A percentile compares a stretch with the other conserved stretches of the same genome.
These are phyloP conservation scores for Ashinkailepas kermadecensis DNA, from an alignment of 2,888 invertebrate genomes.

Conservation along the genomic window DNA sequence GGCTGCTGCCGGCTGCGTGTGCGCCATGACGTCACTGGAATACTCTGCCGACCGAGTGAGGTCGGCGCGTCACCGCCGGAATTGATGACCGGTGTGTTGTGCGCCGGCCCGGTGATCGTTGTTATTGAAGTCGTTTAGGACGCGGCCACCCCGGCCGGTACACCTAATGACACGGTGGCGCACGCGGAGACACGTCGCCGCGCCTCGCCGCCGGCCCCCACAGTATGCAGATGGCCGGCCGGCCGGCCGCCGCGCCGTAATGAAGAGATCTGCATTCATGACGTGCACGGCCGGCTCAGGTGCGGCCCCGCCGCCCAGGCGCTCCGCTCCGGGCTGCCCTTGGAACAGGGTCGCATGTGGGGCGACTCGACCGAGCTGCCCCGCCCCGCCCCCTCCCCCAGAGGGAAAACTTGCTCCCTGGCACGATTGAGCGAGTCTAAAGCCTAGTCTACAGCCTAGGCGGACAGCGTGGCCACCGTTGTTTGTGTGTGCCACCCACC, in stretches of 20 bases:
- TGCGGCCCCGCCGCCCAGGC: not conserved
- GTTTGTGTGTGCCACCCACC: too few relatives aligned
- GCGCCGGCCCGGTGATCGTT: not conserved
- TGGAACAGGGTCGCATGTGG: not conserved
- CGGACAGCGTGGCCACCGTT: too few relatives aligned
- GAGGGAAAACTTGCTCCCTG: too few relatives aligned
- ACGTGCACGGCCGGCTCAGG: not conserved
- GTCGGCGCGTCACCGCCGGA: not conserved
- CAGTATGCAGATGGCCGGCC: not conserved
- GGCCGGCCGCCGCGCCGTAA: not conserved
- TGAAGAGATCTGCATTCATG: slow-evolving; percentile 22
- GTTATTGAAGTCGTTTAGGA: not conserved
- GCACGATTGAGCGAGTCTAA: too few relatives aligned
- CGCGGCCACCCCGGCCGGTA: not conserved
- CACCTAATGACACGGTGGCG: not conserved
- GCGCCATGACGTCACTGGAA: too few relatives aligned
- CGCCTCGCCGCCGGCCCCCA: not conserved
- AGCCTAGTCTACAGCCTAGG: too few relatives aligned
- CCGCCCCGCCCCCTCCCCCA: too few relatives aligned
- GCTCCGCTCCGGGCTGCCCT: not conserved
- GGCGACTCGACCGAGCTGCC: too few relatives aligned
- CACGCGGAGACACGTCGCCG: not conserved
- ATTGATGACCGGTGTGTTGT: not conserved
- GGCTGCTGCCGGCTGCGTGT: too few relatives aligned
- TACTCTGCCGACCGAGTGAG: not conserved